Evolutionary conservation across 2,888 invertebrate genomes (phyloP), one percentile per base, ranked within the genome.

Genomic region (Drosophila kanekoi): DNA sequence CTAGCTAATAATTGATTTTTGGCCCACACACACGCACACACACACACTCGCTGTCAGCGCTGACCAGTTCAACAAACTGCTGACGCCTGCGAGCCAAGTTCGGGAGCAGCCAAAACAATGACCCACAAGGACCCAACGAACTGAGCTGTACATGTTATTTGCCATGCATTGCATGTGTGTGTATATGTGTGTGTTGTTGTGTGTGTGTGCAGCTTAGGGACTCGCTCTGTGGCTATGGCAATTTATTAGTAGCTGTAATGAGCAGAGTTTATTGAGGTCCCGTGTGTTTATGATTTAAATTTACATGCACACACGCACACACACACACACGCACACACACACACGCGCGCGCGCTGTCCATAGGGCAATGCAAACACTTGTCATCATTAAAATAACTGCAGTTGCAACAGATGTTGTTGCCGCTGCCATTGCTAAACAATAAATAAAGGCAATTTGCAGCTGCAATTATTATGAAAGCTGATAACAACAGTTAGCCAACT

Each of bases 231-330:
- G 68, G 61, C 70, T 48, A 70, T 60, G 72, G 73, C 85, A 87
- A 89, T 85, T 89, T 85, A 85, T 84, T 89, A 89, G 85, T 54
- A 79, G 77, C 68, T 89, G 87, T 89, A 85, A 85, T 85, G 87
- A 84, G 81, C 69, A 72, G 72, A 81, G 89, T 87, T 85, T 87
- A 89, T 84, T 87, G 77, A 53, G 68, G 75, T 59, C 70, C 71
- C 83, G 68, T 88, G 83, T 86, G 86, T 77, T 72, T 81, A 72
- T 86, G 80, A 84, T 86, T 82, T 80, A 83, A 83, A 83, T 83
- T 77, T 86, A 66, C 74, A 75, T 81, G 77, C 61, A 58, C 65
- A 56, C 65, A n/a, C n/a, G n/a, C 41, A 49, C n/a, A n/a, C n/a
- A n/a, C n/a, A 43, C 16, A 40, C 57, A 48, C 54, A 37, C 4